Conservation (phyloP, 2,888 invertebrate species). For the Polymixis lichenea region DNA sequence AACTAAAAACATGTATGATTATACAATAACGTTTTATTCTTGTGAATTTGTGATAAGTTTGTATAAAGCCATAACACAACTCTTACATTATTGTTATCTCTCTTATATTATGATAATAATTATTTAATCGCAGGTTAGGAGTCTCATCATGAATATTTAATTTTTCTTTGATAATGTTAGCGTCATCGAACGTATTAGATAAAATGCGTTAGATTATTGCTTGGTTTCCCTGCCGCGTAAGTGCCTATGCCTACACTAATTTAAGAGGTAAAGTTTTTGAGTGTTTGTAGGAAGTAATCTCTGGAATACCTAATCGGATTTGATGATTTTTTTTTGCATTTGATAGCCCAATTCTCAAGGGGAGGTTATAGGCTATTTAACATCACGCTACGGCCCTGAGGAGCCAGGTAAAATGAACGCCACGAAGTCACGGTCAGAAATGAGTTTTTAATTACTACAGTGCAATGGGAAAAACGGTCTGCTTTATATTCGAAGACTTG, state of each 20-base stretch:
- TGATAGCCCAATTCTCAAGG: too few relatives aligned
- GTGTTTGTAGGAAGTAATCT: too few relatives aligned
- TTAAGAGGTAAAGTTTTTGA: too few relatives aligned
- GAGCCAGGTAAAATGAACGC: too few relatives aligned
- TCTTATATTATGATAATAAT: slow-evolving; percentile 1
- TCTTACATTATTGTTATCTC: slow-evolving; percentile 26
- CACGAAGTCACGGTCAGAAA: too few relatives aligned
- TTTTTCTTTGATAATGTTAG: slow-evolving; percentile 1
- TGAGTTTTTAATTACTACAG: background rate
- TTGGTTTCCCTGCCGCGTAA: background rate
- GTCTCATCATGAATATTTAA: slow-evolving; percentile 23
- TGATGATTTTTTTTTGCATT: too few relatives aligned
- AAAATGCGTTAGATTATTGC: slow-evolving; percentile 12
- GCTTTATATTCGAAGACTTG: background rate
- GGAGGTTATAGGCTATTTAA: too few relatives aligned
- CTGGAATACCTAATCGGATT: too few relatives aligned
- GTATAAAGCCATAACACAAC: background rate
- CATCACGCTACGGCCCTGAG: too few relatives aligned
- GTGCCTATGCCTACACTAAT: too few relatives aligned
- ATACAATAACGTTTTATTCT: slow-evolving; percentile 21
- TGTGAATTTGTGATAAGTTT: slow-evolving; percentile 27
- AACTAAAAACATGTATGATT: slow-evolving; percentile 8
- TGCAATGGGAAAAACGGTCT: background rate
- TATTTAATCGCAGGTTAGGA: background rate
- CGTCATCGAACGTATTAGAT: slow-evolving; percentile 16